Percentiles rank a stretch among this genome's conserved stretches.
Conservation (phyloP, 2,797 vertebrate genomes). For the Falco peregrinus region DNA sequence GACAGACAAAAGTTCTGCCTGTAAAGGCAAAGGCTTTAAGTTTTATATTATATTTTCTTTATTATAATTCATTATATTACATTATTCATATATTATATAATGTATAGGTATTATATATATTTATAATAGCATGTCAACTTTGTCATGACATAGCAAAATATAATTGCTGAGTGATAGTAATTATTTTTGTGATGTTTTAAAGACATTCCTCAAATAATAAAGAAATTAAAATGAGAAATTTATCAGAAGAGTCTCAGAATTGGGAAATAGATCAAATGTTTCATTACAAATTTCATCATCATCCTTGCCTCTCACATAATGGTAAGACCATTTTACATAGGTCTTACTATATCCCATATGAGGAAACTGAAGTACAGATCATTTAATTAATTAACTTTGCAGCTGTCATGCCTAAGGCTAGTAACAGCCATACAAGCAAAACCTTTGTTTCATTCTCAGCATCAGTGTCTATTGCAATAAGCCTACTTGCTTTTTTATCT, state of each 20-base stretch:
- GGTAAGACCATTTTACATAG: background rate
- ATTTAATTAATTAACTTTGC: background rate
- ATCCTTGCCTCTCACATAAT: background rate
- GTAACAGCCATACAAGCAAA: background rate
- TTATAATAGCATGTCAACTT: too few relatives aligned
- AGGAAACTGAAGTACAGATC: background rate
- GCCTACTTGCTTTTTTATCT: background rate
- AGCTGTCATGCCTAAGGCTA: background rate
- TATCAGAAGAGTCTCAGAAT: background rate
- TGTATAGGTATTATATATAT: too few relatives aligned
- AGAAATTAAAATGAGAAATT: background rate
- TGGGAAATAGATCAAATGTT: background rate
- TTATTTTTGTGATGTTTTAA: too few relatives aligned
- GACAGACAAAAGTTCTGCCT: background rate
- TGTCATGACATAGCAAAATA: too few relatives aligned
- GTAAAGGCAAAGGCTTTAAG: background rate
- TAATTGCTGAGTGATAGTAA: too few relatives aligned
- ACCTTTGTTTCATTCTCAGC: background rate
- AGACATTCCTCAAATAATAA: background rate
- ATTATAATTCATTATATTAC: too few relatives aligned
- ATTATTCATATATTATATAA: too few relatives aligned
- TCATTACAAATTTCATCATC: background rate
- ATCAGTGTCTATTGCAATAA: background rate
- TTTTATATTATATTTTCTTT: background rate
- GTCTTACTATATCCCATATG: background rate